A percentile compares a stretch with the other conserved stretches of the same genome.
These are phyloP conservation scores for Oscarella lobularis DNA, from an alignment of 37 sponge, comb jelly and placozoan species.

Conservation along the genomic window DNA sequence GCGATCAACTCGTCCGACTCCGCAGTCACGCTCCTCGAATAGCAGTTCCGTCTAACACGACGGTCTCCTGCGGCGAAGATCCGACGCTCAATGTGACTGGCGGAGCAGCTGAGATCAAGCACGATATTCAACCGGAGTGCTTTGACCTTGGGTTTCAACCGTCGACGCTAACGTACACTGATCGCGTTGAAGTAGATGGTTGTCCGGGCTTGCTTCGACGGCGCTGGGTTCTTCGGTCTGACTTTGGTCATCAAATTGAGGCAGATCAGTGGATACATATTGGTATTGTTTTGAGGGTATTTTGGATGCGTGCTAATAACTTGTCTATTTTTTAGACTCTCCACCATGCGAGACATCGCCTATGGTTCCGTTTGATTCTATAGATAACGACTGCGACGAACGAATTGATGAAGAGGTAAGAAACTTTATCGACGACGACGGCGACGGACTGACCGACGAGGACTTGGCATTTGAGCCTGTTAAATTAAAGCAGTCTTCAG, in stretches of 20 bases:
- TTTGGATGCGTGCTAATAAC: neutral
- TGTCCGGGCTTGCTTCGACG: neutral
- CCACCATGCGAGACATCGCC: neutral
- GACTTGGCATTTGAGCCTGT: neutral
- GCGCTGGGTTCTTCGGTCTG: neutral
- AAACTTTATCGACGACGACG: constrained; percentile 3
- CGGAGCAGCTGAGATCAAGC: neutral
- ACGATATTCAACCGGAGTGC: neutral
- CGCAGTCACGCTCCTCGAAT: neutral
- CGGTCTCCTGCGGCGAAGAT: neutral
- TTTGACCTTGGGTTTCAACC: neutral
- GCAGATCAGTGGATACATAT: neutral
- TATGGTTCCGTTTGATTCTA: neutral
- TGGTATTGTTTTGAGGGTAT: neutral
- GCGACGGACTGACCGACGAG: neutral
- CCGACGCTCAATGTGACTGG: neutral
- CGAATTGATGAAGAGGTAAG: neutral
- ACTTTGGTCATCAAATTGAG: neutral
- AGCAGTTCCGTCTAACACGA: neutral
- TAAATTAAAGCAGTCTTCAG: too few relatives aligned
- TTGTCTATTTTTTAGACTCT: neutral
- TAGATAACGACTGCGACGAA: neutral
- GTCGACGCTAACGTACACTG: neutral
- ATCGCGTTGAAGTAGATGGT: neutral
- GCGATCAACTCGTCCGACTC: neutral